Percentiles rank a stretch among this genome's conserved stretches.
Evolutionary conservation across 1,140 invertebrate species (phyloP).

Genomic region (Bombus polaris): DNA sequence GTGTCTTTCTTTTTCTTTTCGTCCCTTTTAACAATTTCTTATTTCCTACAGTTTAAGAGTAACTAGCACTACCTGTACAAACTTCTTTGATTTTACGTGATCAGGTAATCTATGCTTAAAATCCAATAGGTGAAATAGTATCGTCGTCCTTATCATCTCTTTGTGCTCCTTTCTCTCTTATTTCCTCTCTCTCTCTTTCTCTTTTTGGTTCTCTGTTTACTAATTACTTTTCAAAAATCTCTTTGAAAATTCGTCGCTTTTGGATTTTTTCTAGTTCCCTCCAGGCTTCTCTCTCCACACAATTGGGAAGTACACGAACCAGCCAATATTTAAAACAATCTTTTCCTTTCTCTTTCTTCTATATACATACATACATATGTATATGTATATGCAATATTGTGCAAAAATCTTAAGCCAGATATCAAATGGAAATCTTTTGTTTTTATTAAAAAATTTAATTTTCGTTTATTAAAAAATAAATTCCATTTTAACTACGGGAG

Average conservation of each 20-base stretch:
- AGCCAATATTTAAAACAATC: not conserved
- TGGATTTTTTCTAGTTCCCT: not conserved
- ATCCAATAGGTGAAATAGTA: conserved; percentile 9
- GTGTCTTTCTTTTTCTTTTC: not conserved
- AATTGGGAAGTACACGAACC: not conserved
- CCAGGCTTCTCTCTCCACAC: not conserved
- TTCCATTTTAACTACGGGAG: too few relatives aligned
- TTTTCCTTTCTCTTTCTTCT: not conserved
- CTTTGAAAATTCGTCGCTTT: conserved; percentile 2
- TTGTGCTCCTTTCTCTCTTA: not conserved
- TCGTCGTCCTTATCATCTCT: not conserved
- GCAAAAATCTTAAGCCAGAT: too few relatives aligned
- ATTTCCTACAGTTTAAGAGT: not conserved
- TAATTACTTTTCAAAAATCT: not conserved
- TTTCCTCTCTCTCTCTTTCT: not conserved
- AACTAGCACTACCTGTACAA: not conserved
- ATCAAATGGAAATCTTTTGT: too few relatives aligned
- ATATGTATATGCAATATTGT: too few relatives aligned
- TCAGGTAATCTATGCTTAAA: conserved; percentile 1
- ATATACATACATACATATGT: not conserved
- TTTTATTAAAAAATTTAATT: too few relatives aligned
- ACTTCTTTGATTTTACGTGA: not conserved
- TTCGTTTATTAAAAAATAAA: too few relatives aligned
- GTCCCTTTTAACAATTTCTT: not conserved
- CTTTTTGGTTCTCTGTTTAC: not conserved